Conservation (phyloP, 2,888 invertebrate species). For the Lithophane socia region DNA sequence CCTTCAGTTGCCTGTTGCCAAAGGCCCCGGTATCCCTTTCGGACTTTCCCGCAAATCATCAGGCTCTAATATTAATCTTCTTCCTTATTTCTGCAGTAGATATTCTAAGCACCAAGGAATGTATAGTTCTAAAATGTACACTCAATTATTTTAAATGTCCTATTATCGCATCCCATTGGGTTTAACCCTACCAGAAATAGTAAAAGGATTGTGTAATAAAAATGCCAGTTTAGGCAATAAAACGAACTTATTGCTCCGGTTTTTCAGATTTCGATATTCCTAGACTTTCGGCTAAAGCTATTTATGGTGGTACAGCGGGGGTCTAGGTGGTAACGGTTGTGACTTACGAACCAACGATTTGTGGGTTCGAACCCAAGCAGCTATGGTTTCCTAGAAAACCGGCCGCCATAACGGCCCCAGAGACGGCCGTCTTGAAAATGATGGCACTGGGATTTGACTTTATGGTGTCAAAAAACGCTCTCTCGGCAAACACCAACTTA, state of each 20-base stretch:
- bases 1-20: too few relatives aligned
- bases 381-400: not conserved
- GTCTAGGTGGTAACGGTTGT: too few relatives aligned
- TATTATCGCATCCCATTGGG: slow-evolving; percentile 46
- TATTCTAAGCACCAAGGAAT: not conserved
- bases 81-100: not conserved
- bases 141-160: slow-evolving; percentile 42
- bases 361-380: too few relatives aligned
- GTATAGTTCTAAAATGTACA: slow-evolving; percentile 5
- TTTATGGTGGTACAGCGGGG: not conserved
- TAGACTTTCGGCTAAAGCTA: not conserved
- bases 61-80: not conserved
- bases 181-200: slow-evolving; percentile 47
- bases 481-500: too few relatives aligned
- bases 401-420: not conserved
- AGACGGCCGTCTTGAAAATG: not conserved
- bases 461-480: too few relatives aligned
- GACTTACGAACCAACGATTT: too few relatives aligned
- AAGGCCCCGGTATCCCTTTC: too few relatives aligned
- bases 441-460: too few relatives aligned
- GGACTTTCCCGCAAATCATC: too few relatives aligned
- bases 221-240: slow-evolving; percentile 56
- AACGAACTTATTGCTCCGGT: slow-evolving; percentile 39
- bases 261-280: slow-evolving; percentile 21
- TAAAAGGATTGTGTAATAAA: slow-evolving; percentile 62